Evolutionary conservation across 2,797 vertebrate species (phyloP).

Genomic region (Channa striata): DNA sequence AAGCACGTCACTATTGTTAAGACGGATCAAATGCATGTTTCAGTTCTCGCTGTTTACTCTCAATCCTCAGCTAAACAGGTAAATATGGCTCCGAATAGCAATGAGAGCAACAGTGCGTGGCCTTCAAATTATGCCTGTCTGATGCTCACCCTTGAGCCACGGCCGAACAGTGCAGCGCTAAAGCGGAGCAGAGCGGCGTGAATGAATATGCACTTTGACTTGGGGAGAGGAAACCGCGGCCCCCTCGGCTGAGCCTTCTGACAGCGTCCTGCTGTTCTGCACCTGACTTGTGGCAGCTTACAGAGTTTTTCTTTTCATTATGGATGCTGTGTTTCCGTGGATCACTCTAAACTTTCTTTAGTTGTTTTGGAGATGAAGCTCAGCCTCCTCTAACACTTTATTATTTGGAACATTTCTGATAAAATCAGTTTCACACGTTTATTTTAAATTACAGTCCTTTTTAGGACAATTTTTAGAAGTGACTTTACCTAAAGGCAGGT

Average conservation of each 20-base stretch:
- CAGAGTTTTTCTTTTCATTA: conserved; percentile 68
- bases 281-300: conserved; percentile 73
- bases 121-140: conserved; percentile 79
- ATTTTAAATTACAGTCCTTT: neutral
- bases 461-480: neutral
- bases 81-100: conserved; percentile 72
- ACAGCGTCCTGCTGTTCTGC: conserved; percentile 79
- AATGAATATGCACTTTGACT: conserved; percentile 80
- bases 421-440: neutral
- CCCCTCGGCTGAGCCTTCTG: conserved; percentile 61
- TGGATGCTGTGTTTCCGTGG: conserved; percentile 56
- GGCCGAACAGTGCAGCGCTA: conserved; percentile 79
- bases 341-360: conserved; percentile 31
- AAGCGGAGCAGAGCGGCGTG: conserved; percentile 70
- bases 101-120: conserved; percentile 74
- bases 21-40: conserved; percentile 41
- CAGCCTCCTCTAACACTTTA: conserved; percentile 7
- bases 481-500: conserved; percentile 16
- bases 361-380: neutral
- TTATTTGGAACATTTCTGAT: conserved; percentile 4
- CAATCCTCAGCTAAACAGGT: conserved; percentile 65
- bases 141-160: conserved; percentile 78
- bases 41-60: conserved; percentile 22
- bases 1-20: conserved; percentile 26
- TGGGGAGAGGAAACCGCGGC: conserved; percentile 70